A percentile compares a stretch with the other conserved stretches of the same genome.
Evolutionary conservation across 2,797 vertebrate genomes (phyloP).

Genomic region (Neomorphus geoffroyi): DNA sequence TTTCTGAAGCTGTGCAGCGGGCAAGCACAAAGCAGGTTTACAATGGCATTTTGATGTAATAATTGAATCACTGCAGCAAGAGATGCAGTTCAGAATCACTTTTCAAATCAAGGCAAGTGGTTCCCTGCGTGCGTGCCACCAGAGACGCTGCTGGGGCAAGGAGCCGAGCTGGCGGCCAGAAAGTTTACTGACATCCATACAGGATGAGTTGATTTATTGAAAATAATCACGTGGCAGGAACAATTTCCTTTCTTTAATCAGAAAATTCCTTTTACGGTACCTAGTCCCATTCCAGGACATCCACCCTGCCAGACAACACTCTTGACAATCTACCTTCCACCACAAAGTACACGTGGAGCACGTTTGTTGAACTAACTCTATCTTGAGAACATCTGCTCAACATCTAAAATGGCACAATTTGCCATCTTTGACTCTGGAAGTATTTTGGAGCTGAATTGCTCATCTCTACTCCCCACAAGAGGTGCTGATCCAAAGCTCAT

Average conservation of each 20-base stretch:
- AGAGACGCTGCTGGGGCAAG: not conserved
- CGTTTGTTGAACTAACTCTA: not conserved
- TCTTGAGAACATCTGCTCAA: constrained; percentile 18
- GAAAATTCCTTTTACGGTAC: constrained; percentile 41
- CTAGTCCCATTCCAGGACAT: not conserved
- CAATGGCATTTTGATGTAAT: not conserved
- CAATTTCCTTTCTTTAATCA: constrained; percentile 65
- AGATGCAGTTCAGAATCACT: not conserved
- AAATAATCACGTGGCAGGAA: constrained; percentile 45
- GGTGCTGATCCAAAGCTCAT: not conserved
- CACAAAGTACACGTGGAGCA: not conserved
- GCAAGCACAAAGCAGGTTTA: not conserved
- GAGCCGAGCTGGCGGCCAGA: not conserved
- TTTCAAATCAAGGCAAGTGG: constrained; percentile 18
- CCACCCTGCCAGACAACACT: not conserved
- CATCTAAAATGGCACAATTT: constrained; percentile 11
- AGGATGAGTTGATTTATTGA: constrained; percentile 23
- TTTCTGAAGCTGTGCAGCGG: not conserved
- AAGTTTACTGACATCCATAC: not conserved
- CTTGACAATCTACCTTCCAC: not conserved
- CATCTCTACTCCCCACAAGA: not conserved
- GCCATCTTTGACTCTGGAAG: not conserved
- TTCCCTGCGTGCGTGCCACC: not conserved
- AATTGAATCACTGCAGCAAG: not conserved
- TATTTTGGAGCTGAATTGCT: not conserved